Conservation (phyloP, 1,140 invertebrate genomes). For the Popillia japonica region DNA sequence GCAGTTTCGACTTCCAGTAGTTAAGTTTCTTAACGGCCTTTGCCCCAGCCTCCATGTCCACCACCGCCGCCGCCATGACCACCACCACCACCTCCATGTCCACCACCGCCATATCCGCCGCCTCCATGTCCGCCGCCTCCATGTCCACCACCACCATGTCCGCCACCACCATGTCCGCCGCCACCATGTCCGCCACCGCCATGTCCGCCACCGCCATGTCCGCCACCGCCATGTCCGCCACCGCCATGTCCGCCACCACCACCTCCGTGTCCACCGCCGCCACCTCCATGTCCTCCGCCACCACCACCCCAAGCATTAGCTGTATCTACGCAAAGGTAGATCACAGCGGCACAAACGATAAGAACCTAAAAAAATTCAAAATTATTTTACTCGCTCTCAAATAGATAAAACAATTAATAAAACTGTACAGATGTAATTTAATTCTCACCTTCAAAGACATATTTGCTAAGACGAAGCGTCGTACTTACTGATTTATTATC, state of each 20-base stretch:
- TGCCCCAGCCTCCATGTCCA: constrained; percentile 4
- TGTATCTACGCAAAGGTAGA: constrained; percentile 23
- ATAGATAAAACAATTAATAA: not conserved
- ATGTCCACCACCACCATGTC: constrained; percentile 11
- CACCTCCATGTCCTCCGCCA: constrained; percentile 6
- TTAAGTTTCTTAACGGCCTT: not conserved
- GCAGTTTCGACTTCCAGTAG: not conserved
- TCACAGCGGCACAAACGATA: not conserved
- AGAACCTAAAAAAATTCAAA: not conserved
- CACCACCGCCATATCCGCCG: constrained; percentile 8
- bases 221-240: not conserved
- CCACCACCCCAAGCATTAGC: constrained; percentile 4
- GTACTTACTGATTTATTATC: constrained; percentile 2
- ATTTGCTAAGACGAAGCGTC: constrained; percentile 4
- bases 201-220: not conserved
- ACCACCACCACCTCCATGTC: not conserved
- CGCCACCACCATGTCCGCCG: not conserved
- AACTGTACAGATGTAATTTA: not conserved
- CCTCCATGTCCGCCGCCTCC: constrained; percentile 13
- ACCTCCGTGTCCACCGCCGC: not conserved
- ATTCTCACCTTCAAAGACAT: constrained; percentile 18
- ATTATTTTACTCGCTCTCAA: not conserved
- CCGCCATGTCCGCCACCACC: not conserved
- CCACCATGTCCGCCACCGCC: not conserved
- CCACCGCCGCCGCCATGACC: constrained; percentile 1